These are phyloP conservation scores for Odontothrips loti DNA, from an alignment of 2,888 invertebrate species.

Conservation along the genomic window DNA sequence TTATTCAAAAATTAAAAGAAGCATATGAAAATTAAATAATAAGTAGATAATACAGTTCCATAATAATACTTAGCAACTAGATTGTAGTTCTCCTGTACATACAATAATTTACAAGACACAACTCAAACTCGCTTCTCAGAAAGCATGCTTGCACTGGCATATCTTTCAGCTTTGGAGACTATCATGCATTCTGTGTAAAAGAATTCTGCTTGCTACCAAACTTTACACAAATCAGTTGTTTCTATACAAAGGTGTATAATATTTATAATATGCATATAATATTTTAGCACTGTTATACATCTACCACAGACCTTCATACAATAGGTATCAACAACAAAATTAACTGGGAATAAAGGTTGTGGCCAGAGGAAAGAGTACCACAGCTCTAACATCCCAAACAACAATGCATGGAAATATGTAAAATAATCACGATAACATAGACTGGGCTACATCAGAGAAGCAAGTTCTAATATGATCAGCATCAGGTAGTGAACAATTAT, in stretches of 20 bases:
- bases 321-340: not conserved
- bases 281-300: conserved; percentile 11
- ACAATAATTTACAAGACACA: conserved; percentile 19
- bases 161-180: not conserved
- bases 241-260: conserved; percentile 14
- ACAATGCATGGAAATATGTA: not conserved
- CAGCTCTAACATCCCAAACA: not conserved
- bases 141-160: not conserved
- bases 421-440: not conserved
- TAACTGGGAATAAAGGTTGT: not conserved
- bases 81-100: conserved; percentile 2
- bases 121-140: not conserved
- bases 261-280: conserved; percentile 14
- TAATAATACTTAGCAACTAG: conserved; percentile 18
- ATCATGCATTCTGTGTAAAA: not conserved
- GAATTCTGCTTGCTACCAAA: conserved; percentile 5
- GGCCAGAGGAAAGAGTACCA: not conserved
- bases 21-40: conserved; percentile 22
- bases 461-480: not conserved
- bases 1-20: conserved; percentile 22
- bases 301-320: conserved; percentile 14
- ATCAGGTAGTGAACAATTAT: not conserved
- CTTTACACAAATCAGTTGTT: not conserved
- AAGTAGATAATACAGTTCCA: conserved; percentile 18
- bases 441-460: not conserved